These are phyloP conservation scores for Eurystomus gularis DNA, from an alignment of 2,113 vertebrate genomes.

Conservation along the genomic window DNA sequence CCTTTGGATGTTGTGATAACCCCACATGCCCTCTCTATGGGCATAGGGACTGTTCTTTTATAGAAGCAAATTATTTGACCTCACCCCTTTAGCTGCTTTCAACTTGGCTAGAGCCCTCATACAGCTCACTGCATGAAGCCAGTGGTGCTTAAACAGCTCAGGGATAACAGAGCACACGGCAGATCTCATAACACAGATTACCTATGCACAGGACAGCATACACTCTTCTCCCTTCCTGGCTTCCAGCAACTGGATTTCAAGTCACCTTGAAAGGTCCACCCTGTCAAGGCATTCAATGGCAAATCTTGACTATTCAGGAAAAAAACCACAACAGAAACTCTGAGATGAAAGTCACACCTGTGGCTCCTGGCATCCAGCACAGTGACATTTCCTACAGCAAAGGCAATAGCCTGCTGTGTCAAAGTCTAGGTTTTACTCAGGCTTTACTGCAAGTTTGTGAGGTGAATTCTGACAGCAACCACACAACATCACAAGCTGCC, in stretches of 20 bases:
- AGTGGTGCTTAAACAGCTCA: neutral
- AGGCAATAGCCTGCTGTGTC: neutral
- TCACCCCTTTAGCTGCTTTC: constrained; percentile 4
- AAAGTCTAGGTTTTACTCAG: neutral
- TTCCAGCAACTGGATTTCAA: neutral
- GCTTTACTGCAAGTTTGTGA: neutral
- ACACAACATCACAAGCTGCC: neutral
- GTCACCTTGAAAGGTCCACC: neutral
- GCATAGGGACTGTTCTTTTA: neutral
- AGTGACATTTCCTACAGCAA: neutral
- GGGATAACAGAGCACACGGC: neutral
- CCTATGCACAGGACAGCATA: neutral
- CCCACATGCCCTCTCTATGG: neutral
- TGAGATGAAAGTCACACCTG: neutral
- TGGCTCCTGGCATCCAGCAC: neutral
- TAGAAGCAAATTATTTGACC: neutral
- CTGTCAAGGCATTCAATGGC: neutral
- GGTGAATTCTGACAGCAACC: neutral
- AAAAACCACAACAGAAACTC: neutral
- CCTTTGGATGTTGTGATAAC: neutral
- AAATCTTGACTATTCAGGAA: neutral
- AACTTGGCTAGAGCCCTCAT: neutral
- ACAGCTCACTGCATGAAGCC: neutral
- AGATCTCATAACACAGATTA: neutral
- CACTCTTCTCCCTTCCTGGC: neutral